Base-by-base conservation (phyloP, 2,888 invertebrate genomes). In the Elysia crispata region DNA sequence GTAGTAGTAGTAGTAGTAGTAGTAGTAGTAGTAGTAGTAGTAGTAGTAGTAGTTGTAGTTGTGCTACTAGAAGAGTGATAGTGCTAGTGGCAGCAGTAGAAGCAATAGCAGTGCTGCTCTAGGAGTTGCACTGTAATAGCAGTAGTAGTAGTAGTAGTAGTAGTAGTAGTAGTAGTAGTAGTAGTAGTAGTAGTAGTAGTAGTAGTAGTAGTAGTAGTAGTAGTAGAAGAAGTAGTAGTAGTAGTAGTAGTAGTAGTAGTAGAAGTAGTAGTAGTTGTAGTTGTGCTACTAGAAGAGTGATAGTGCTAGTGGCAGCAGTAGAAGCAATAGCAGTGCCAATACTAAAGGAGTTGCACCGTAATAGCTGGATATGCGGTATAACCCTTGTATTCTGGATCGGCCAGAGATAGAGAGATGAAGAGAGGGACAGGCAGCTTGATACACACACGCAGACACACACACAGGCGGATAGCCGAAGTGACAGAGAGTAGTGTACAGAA, bases 321-420 rank as follows among this genome's bases (percentile, higher is more conserved):
- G 11, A 41, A 13, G 25, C 5, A 60, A 8, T n/a, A 60, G n/a
- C n/a, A n/a, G n/a, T n/a, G n/a, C n/a, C n/a, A 60, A 25, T 8
- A 60, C 3, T 23, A 60, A 25, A 60, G n/a, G n/a, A 60, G 60
- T 23, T 3, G 60, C n/a, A 60, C 3, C 6, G 3, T n/a, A 8
- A 8, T 5, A 8, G 25, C n/a, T 41, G 41, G 41, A 41, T 3
- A 41, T 3, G 11, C 41, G 41, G 41, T 41, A 41, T 41, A 41
- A 41, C 5, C 11, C 41, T 41, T 41, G n/a, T n/a, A n/a, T n/a
- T n/a, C n/a, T n/a, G n/a, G n/a, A 41, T 41, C 41, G 3, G 41
- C 41, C 41, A 41, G 5, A 70, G 33, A 33, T 20, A 70, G 70
- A 70, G 31, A 33, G 33, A 70, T n/a, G 41, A 70, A 50, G 30